Base-by-base conservation (phyloP, 2,113 vertebrate species). In the Nanorana parkeri region DNA sequence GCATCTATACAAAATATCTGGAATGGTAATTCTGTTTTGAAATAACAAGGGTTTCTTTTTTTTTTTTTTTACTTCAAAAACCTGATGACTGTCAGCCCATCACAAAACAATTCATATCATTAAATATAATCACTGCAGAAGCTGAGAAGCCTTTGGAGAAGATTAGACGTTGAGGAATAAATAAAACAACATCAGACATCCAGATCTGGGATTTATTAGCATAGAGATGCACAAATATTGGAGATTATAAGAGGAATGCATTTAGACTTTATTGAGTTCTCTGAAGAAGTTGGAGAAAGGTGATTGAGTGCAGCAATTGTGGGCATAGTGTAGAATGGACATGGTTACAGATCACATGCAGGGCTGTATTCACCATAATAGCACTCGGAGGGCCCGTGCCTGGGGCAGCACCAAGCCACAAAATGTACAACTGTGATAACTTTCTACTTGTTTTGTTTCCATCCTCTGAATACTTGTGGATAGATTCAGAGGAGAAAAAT, bases 231-330 rank as follows among this genome's bases (percentile, higher is more conserved):
- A 85, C 87, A 85, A 66, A 58, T 78, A 78, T 74, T 0, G 5
- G 47, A 64, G 71, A 71, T 78, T 81, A 56, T 71, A 77, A 79
- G 84, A 15, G 23, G 68, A 1, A 84, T 51, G 80, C 84, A 58
- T 26, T 52, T 24, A 1, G 19, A 11, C 58, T 32, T 19, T 72
- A 16, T 13, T 15, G 0, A 2, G 13, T 78, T 78, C 69, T 54
- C 58, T 28, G n/a, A 47, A 11, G 8, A 10, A 47, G 41, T 47
- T 47, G 13, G 41, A 47, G 2, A 11, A 47, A 11, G 13, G 3
- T 47, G 41, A 2, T 47, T 47, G 41, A 8, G 2, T 47, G 41
- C 41, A 47, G 41, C 41, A 47, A 47, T 11, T 47, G 11, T 47
- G 2, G 13, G 8, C 41, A n/a, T n/a, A 36, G 32, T 5, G 32